Conservation (phyloP, 2,797 vertebrate genomes). For the Sarcophilus harrisii region DNA sequence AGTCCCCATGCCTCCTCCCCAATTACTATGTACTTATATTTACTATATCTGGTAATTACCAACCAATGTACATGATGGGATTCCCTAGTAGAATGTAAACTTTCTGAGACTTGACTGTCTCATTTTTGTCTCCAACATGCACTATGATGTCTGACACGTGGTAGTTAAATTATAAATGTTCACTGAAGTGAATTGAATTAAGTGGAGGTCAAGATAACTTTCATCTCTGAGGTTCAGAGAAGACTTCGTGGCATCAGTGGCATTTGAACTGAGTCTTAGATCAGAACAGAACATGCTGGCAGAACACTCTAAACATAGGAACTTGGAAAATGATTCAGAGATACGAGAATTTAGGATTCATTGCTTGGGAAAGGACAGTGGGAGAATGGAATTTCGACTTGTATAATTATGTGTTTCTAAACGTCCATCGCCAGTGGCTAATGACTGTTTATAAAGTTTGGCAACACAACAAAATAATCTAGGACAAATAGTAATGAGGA, state of each 20-base stretch:
- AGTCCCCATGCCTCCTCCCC: neutral
- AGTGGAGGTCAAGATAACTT: neutral
- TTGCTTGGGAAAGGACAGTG: neutral
- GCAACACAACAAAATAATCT: conserved; percentile 25
- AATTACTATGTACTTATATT: neutral
- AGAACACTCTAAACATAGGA: neutral
- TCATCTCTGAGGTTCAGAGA: neutral
- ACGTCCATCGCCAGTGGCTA: neutral
- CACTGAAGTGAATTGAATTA: neutral
- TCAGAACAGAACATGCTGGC: neutral
- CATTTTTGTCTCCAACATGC: neutral
- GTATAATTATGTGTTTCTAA: conserved; percentile 21
- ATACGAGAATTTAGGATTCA: neutral
- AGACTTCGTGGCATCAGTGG: neutral
- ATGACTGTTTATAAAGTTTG: conserved; percentile 50
- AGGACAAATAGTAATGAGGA: neutral
- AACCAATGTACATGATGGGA: neutral
- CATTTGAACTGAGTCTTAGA: neutral
- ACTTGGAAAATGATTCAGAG: neutral
- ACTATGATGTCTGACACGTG: neutral
- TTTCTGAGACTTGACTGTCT: neutral
- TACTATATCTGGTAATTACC: neutral
- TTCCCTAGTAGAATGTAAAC: neutral
- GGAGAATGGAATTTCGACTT: neutral
- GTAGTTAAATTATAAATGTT: neutral